Conservation (phyloP, 2,113 vertebrate species). For the Oreotrochilus melanogaster region DNA sequence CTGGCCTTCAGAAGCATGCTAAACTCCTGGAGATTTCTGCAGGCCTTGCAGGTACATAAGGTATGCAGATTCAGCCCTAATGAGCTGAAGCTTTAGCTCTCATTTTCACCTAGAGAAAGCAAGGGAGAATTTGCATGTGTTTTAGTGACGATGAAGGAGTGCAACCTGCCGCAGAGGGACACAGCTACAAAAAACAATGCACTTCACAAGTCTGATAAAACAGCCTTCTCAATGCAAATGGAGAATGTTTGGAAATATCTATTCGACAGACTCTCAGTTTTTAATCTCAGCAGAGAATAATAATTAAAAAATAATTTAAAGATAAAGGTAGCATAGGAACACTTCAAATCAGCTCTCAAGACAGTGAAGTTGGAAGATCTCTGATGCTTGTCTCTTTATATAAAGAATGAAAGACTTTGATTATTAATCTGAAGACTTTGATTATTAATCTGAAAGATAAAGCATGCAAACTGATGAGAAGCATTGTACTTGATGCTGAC, state of each 20-base stretch:
- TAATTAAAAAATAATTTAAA: background rate
- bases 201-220: background rate
- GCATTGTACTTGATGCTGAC: conserved; percentile 64
- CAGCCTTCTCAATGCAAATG: background rate
- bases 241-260: background rate
- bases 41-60: background rate
- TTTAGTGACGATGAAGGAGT: background rate
- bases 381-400: background rate
- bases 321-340: conserved; percentile 14
- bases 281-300: conserved; percentile 7
- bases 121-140: background rate
- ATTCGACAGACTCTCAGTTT: background rate
- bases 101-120: background rate
- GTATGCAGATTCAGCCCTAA: background rate
- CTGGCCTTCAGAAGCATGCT: background rate
- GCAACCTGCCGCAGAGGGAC: background rate
- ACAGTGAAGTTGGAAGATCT: background rate
- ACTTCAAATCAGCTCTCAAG: background rate
- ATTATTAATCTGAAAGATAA: conserved; percentile 50
- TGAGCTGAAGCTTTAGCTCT: background rate
- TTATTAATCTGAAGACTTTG: conserved; percentile 33
- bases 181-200: background rate
- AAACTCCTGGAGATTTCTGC: background rate
- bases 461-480: conserved; percentile 53
- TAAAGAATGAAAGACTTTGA: background rate